These are phyloP conservation scores for Alectoris magna DNA, from an alignment of 2,797 vertebrate genomes.

Conservation along the genomic window DNA sequence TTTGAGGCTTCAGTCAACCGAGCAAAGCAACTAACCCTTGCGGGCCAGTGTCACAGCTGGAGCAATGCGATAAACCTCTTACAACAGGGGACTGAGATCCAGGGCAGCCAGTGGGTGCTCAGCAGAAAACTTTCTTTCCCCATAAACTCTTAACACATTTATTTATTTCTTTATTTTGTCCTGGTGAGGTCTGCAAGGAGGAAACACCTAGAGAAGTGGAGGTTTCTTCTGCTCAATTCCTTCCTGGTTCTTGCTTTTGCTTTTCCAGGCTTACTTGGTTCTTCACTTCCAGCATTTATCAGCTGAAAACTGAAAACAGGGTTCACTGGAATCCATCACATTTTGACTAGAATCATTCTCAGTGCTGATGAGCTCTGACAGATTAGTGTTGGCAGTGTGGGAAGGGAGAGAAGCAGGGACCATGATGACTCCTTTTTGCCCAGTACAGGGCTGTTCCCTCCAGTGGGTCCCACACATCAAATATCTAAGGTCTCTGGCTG, in stretches of 20 bases:
- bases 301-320: background rate
- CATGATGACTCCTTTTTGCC: background rate
- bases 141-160: background rate
- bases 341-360: background rate
- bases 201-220: background rate
- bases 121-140: background rate
- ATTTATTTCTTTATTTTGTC: background rate
- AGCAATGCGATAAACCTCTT: constrained; percentile 33
- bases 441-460: background rate
- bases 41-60: constrained; percentile 41
- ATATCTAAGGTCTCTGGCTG: background rate
- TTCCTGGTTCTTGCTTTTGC: background rate
- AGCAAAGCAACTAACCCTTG: constrained; percentile 59
- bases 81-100: fast-evolving
- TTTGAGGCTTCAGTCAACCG: constrained; percentile 61
- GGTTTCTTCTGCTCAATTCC: background rate
- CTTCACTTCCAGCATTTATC: background rate
- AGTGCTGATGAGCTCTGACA: background rate
- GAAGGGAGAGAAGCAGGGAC: background rate
- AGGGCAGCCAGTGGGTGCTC: background rate
- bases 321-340: background rate
- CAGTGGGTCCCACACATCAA: background rate
- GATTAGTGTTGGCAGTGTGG: background rate
- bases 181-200: background rate
- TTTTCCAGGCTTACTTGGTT: background rate